These are phyloP conservation scores for Tympanuchus pallidicinctus DNA, from an alignment of 2,113 vertebrate species.

Conservation along the genomic window DNA sequence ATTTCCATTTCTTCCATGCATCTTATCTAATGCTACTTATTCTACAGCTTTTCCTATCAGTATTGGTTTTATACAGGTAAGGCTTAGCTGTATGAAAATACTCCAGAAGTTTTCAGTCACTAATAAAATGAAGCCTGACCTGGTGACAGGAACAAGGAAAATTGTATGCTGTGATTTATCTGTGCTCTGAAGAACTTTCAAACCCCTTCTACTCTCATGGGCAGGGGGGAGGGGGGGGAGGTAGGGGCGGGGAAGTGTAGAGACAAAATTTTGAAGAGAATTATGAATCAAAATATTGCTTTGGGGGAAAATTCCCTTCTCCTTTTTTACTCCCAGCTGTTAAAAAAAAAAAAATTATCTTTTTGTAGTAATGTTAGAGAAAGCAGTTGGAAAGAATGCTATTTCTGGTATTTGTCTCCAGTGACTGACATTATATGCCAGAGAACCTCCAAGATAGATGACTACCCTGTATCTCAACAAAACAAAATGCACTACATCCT, in stretches of 20 bases:
- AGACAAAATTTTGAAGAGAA: neutral
- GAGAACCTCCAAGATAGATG: neutral
- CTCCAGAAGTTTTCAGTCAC: neutral
- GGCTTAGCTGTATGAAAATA: neutral
- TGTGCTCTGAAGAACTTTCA: neutral
- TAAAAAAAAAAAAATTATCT: neutral
- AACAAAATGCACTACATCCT: neutral
- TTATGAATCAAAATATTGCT: neutral
- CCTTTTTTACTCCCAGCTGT: neutral
- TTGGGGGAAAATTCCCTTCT: neutral
- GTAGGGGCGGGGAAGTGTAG: neutral
- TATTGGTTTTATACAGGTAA: neutral
- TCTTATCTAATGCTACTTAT: neutral
- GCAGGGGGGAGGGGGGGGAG: too few relatives aligned
- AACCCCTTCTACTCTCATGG: neutral
- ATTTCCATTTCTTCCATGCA: neutral
- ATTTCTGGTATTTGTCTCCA: neutral
- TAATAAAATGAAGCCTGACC: neutral
- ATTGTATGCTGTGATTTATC: neutral
- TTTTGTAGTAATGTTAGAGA: neutral
- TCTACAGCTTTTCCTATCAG: neutral
- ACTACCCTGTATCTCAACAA: neutral
- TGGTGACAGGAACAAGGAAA: neutral
- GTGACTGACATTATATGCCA: neutral
- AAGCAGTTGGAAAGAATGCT: neutral